Evolutionary conservation across 1,140 invertebrate species (phyloP), one percentile per base, ranked within the genome.

Genomic region (Megalonaias nervosa): DNA sequence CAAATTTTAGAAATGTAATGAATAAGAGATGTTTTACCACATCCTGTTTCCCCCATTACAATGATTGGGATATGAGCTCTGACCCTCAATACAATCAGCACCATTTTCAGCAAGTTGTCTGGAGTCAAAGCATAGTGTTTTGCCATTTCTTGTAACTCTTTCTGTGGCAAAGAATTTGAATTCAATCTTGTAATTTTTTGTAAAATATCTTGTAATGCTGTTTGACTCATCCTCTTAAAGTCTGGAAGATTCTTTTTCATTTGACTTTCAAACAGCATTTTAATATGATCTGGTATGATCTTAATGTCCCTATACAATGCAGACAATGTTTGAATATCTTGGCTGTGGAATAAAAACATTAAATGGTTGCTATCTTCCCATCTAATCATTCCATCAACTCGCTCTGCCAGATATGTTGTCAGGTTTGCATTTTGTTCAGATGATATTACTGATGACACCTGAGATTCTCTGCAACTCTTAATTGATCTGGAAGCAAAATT

Each of bases 41-140:
- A 89, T 15, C 87, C 87, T 31, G 87, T 89, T 70, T 89, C 87
- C 4, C 87, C 87, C 85, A 89, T 89, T 16, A 89, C 66, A 38
- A 89, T 66, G 4, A 89, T 83, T 55, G 87, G 87, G 59, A 89
- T 82, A 74, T 80, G 58, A 15, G 72, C 71, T 56, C 74, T 71
- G 38, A 82, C 76, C 59, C 84, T 67, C 6, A 85, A 56, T 58
- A 78, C 72, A 23, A 85, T 84, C 6, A 83, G 69, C 21, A 84
- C 73, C 84, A 85, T 84, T 78, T 85, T 85, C 16, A 85, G 56
- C 26, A 82, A 67, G 69, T 85, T 85, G 48, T 85, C 84, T 23
- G 82, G 75, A 48, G 85, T 85, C 6, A 86, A 61, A 0, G 84
- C 84, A 79, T 87, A 87, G 0, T 38, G 16, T 55, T 67, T 58